Base-by-base conservation (phyloP, 2,113 vertebrate genomes). In the Candoia aspera region DNA sequence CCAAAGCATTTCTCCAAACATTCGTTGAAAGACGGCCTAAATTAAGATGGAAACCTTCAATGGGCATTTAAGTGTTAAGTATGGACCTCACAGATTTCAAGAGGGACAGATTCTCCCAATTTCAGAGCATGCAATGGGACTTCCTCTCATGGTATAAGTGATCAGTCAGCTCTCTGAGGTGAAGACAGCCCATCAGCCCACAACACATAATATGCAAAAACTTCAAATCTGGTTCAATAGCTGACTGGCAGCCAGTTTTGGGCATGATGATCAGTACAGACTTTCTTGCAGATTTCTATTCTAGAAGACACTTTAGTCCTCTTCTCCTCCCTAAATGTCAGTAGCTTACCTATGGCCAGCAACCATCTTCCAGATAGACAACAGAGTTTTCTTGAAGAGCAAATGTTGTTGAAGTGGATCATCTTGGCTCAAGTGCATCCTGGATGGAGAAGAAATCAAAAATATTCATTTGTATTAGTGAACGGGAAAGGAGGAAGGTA, bases 331-430 rank as follows among this genome's bases (percentile, higher is more conserved):
- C 21, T 15, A 23, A 42, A 55, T 10, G 59, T 55, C 24, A 62
- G 84, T 68, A 84, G 92, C 73, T 1, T 96, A 98, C 98, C 97
- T 98, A 96, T 98, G 98, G 93, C 97, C 95, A 91, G 97, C 97
- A 96, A 98, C 97, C 96, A 97, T 97, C 95, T 97, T 98, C 98
- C 97, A 98, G 90, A 98, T 96, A 94, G 97, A 96, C 94, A 98
- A 79, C 2, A 98, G 90, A 84, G 97, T 97, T 95, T 97, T 98
- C 93, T 95, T 98, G 97, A 98, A 97, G 84, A 96, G 73, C 55
- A 96, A 90, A 87, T 88, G 95, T 90, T 97, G 96, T 58, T 95
- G 94, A 94, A 95, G 26, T 49, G 96, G 91, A 33, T 96, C 96
- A 95, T 94, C 94, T 85, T 95, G 96, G 90, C 92, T 95, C 58